These are phyloP conservation scores for Sebastes itinus DNA, from an alignment of 2,797 vertebrate species.

Conservation along the genomic window DNA sequence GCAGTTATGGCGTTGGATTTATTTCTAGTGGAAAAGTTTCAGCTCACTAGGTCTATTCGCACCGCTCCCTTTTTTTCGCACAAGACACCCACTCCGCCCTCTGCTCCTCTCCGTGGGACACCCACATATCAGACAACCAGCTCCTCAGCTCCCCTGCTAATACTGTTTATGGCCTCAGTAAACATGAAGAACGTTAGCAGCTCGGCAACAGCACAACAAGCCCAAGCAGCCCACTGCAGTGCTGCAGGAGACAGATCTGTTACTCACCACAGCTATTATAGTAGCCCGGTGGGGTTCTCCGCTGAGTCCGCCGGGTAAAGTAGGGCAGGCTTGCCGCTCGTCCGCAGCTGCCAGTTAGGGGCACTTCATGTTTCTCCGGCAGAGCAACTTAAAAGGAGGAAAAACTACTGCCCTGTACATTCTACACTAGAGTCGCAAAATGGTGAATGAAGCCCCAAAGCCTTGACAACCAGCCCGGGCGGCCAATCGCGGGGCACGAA, in stretches of 20 bases:
- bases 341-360: slow-evolving; percentile 63
- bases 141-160: slow-evolving; percentile 27
- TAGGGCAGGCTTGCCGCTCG: slow-evolving; percentile 57
- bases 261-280: slow-evolving; percentile 75
- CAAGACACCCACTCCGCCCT: slow-evolving; percentile 55
- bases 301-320: slow-evolving; percentile 59
- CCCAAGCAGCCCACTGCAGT: slow-evolving; percentile 68
- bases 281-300: slow-evolving; percentile 23
- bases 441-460: slow-evolving; percentile 96
- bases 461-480: slow-evolving; percentile 88
- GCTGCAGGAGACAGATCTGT: slow-evolving; percentile 77
- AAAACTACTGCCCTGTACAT: slow-evolving; percentile 83
- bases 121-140: slow-evolving; percentile 4
- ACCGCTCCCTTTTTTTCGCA: slow-evolving; percentile 76
- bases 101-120: slow-evolving; percentile 28
- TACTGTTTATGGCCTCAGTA: slow-evolving; percentile 48
- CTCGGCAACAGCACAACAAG: slow-evolving; percentile 64
- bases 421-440: slow-evolving; percentile 97
- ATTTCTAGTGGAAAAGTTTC: slow-evolving; percentile 84
- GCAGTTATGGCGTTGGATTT: slow-evolving; percentile 77
- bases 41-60: slow-evolving; percentile 70
- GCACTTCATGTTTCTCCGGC: slow-evolving; percentile 73
- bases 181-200: slow-evolving; percentile 63
- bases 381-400: slow-evolving; percentile 79
- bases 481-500: slow-evolving; percentile 84